Conservation (phyloP, 2,797 vertebrate genomes). For the Micrastur ruficollis region DNA sequence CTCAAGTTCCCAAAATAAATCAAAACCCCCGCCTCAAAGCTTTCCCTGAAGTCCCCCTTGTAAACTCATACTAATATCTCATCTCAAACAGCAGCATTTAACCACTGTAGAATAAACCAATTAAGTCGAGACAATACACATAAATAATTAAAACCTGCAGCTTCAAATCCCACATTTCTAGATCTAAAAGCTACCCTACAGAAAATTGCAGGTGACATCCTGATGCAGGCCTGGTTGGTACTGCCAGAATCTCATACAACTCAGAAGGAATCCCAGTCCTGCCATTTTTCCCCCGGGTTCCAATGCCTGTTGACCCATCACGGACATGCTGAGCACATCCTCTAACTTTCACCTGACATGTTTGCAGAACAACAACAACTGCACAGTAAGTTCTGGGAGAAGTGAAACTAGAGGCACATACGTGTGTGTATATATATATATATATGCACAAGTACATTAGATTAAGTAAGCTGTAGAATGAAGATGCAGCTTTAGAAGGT, state of each 20-base stretch:
- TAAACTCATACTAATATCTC: not conserved
- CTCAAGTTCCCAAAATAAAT: not conserved
- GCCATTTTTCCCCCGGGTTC: not conserved
- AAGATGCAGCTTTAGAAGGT: not conserved
- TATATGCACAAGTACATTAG: not conserved
- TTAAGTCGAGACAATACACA: not conserved
- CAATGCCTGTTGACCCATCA: not conserved
- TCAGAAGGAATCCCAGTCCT: not conserved
- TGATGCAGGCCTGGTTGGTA: not conserved
- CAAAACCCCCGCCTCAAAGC: not conserved
- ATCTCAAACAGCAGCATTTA: not conserved
- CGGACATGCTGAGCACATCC: rapidly evolving
- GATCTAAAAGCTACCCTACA: not conserved
- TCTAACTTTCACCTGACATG: not conserved
- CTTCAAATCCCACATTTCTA: not conserved
- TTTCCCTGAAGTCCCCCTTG: not conserved
- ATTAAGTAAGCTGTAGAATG: not conserved
- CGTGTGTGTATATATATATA: not conserved
- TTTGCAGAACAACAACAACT: not conserved
- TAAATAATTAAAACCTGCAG: not conserved
- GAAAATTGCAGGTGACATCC: rapidly evolving
- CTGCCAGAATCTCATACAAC: not conserved
- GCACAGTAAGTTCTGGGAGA: not conserved
- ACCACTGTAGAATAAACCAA: not conserved
- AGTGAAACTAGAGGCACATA: not conserved